Conservation (phyloP, 2,797 vertebrate genomes). For the Brachymystax lenok region DNA sequence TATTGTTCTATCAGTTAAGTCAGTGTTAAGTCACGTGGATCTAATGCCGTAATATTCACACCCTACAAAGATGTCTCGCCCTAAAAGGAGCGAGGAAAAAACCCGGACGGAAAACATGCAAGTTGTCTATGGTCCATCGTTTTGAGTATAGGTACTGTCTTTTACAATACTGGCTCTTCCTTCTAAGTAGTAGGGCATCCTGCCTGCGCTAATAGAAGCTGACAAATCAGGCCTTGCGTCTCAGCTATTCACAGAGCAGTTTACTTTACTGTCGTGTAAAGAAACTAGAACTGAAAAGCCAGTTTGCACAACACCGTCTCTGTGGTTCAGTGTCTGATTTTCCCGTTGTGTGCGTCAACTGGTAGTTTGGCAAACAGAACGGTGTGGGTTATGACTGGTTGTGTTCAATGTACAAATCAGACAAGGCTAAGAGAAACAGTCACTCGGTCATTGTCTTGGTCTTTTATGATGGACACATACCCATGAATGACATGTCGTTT, state of each 20-base stretch:
- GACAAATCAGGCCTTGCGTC: constrained; percentile 22
- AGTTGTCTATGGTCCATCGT: constrained; percentile 20
- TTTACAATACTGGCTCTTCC: constrained; percentile 33
- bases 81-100: constrained; percentile 50
- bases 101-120: constrained; percentile 55
- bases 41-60: constrained; percentile 63
- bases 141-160: constrained; percentile 29
- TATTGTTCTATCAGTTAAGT: constrained; percentile 57
- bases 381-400: constrained; percentile 21
- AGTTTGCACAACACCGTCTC: constrained; percentile 37
- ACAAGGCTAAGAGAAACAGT: constrained; percentile 5
- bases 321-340: constrained; percentile 7
- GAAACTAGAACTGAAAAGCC: constrained; percentile 30
- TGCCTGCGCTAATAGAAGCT: constrained; percentile 30
- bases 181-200: constrained; percentile 26
- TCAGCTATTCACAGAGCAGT: constrained; percentile 33
- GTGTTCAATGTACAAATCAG: constrained; percentile 26
- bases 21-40: constrained; percentile 61
- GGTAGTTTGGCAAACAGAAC: constrained; percentile 46
- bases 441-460: neutral
- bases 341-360: constrained; percentile 31
- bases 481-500: constrained; percentile 2
- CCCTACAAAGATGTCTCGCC: constrained; percentile 59
- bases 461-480: constrained; percentile 2
- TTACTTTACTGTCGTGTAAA: constrained; percentile 15